A percentile compares a stretch with the other conserved stretches of the same genome.
These are phyloP conservation scores for Cossypha heuglini DNA, from an alignment of 2,797 vertebrate genomes.

Conservation along the genomic window DNA sequence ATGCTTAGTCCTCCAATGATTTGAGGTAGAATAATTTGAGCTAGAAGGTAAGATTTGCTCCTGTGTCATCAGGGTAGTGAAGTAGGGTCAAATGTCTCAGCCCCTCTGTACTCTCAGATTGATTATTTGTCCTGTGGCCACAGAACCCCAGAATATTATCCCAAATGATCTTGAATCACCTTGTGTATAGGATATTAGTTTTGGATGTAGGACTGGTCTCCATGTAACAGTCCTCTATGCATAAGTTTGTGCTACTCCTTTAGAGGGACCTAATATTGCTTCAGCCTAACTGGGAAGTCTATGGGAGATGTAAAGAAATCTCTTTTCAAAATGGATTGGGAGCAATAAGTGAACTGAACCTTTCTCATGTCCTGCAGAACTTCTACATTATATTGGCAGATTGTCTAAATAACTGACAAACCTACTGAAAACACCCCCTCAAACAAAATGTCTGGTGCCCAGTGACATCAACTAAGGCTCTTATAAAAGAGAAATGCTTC, in stretches of 20 bases:
- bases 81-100: not conserved
- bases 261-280: not conserved
- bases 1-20: rapidly evolving
- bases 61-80: not conserved
- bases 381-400: not conserved
- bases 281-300: not conserved
- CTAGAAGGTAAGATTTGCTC: not conserved
- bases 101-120: not conserved
- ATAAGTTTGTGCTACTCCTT: not conserved
- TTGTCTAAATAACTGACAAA: not conserved
- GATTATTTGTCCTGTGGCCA: not conserved
- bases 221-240: not conserved
- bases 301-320: not conserved
- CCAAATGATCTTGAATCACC: not conserved
- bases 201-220: not conserved
- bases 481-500: not conserved
- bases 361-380: not conserved
- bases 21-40: not conserved
- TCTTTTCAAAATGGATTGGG: not conserved
- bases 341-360: not conserved
- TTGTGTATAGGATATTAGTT: not conserved
- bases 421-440: not conserved
- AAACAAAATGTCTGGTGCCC: not conserved
- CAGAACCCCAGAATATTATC: not conserved
- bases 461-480: not conserved